Conservation (phyloP, 2,113 vertebrate species). For the Sylvietta virens region DNA sequence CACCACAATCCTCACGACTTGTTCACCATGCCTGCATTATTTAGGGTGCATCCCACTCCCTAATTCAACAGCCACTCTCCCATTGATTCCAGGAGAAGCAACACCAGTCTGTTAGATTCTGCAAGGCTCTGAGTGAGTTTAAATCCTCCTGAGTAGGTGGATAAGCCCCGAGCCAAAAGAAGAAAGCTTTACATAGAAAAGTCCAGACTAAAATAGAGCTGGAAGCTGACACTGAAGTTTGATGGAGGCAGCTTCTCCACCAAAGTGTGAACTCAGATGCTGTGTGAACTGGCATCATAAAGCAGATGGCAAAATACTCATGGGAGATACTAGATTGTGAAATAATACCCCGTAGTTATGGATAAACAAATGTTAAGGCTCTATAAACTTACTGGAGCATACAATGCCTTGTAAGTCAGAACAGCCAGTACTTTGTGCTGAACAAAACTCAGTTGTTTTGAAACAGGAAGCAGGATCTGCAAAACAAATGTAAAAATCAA, state of each 20-base stretch:
- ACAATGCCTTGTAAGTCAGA: not conserved
- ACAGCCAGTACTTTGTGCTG: not conserved
- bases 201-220: not conserved
- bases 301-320: not conserved
- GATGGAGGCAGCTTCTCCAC: not conserved
- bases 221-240: not conserved
- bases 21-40: not conserved
- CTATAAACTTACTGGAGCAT: constrained; percentile 50
- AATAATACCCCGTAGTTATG: not conserved
- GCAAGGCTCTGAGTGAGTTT: not conserved
- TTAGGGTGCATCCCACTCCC: not conserved
- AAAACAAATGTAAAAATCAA: not conserved
- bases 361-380: not conserved
- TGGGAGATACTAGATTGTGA: not conserved
- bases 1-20: not conserved
- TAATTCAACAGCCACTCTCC: not conserved
- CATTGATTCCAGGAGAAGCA: not conserved
- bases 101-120: not conserved
- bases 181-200: not conserved
- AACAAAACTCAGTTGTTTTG: not conserved
- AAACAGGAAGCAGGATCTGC: constrained; percentile 45
- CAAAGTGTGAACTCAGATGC: not conserved
- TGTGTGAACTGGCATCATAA: not conserved
- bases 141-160: not conserved
- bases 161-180: not conserved